Conservation (phyloP, 2,888 invertebrate genomes). For the Phengaris arion region DNA sequence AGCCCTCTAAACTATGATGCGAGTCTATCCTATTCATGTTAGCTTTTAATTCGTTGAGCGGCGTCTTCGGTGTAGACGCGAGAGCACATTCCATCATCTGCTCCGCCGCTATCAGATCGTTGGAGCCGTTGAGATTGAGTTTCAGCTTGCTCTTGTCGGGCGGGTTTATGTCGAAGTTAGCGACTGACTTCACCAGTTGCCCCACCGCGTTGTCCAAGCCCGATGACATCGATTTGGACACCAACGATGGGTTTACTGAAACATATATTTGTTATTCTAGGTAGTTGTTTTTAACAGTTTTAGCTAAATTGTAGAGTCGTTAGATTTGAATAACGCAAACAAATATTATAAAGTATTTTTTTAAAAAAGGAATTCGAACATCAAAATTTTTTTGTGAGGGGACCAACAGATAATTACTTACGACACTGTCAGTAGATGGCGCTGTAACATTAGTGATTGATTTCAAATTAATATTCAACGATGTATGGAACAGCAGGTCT, state of each 20-base stretch:
- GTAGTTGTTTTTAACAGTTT: too few species aligned
- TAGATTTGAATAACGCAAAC: too few species aligned
- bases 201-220: conserved; percentile 51
- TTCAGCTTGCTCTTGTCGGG: conserved; percentile 41
- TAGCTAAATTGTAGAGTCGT: too few species aligned
- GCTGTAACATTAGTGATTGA: too few species aligned
- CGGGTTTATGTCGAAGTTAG: conserved; percentile 59
- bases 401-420: too few species aligned
- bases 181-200: conserved; percentile 49
- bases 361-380: too few species aligned
- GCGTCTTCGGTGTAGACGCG: conserved; percentile 43
- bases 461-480: too few species aligned
- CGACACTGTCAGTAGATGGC: too few species aligned
- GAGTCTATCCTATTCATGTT: conserved; percentile 76
- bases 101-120: conserved; percentile 59
- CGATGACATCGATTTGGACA: conserved; percentile 58
- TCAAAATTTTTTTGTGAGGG: too few species aligned
- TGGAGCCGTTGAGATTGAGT: conserved; percentile 56
- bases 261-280: neutral
- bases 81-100: conserved; percentile 39
- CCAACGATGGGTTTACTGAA: conserved; percentile 40
- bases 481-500: too few species aligned
- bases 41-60: conserved; percentile 63
- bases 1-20: conserved; percentile 63
- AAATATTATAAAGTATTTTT: too few species aligned